These are phyloP conservation scores for Tinea semifulvella DNA, from an alignment of 2,888 invertebrate genomes.

Conservation along the genomic window DNA sequence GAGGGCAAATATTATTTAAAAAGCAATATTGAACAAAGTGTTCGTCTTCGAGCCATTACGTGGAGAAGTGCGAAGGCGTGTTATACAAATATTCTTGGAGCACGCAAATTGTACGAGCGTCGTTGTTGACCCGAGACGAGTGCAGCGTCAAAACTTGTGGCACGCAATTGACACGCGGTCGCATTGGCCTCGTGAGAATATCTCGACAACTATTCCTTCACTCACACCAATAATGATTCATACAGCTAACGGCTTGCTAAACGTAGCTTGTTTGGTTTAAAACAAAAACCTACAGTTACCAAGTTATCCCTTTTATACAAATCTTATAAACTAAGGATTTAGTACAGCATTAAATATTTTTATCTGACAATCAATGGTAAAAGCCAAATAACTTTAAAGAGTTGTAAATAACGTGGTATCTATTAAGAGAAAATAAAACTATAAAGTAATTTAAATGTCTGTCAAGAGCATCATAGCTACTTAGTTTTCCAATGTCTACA, in stretches of 20 bases:
- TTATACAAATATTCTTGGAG: conserved; percentile 40
- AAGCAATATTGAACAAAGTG: not conserved
- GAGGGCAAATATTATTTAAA: too few relatives aligned
- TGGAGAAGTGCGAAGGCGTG: conserved; percentile 4
- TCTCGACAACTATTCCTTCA: conserved; percentile 56
- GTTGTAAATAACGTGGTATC: too few relatives aligned
- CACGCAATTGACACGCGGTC: conserved; percentile 48
- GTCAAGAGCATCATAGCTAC: not conserved
- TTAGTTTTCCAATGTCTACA: not conserved
- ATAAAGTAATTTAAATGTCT: too few relatives aligned
- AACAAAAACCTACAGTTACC: too few relatives aligned
- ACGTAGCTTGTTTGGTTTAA: too few relatives aligned
- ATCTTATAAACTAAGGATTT: too few relatives aligned
- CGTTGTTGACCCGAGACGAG: conserved; percentile 42
- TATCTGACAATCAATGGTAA: too few relatives aligned
- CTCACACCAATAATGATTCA: conserved; percentile 19
- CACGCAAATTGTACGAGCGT: conserved; percentile 35
- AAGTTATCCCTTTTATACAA: too few relatives aligned
- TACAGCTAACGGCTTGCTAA: conserved; percentile 1
- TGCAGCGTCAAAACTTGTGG: conserved; percentile 54
- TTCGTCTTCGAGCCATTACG: not conserved
- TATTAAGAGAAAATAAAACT: too few relatives aligned
- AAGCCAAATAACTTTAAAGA: too few relatives aligned
- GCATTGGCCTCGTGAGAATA: conserved; percentile 51
- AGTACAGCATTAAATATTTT: too few relatives aligned